A percentile compares a stretch with the other conserved stretches of the same genome.
phyloP scores from a whole-genome alignment of 2,113 vertebrate genomes.

The Clinocottus analis region DNA sequence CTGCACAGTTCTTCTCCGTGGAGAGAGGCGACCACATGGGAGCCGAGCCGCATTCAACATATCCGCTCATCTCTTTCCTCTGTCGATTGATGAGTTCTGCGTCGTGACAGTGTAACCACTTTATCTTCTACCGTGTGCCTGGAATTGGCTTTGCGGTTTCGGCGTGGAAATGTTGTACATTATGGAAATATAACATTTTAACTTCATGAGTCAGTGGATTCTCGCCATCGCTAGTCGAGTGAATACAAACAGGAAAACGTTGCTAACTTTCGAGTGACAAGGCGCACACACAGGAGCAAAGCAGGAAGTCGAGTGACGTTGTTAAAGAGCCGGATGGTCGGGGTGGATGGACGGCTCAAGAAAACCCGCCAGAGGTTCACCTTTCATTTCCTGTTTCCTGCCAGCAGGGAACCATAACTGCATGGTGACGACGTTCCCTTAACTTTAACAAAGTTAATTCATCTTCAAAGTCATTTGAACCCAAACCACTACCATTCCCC shows the following conservation, averaged over 20 bases:
- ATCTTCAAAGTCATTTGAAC: neutral
- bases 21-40: neutral
- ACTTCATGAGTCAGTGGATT: neutral
- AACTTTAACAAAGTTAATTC: no score
- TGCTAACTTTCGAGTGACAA: no score
- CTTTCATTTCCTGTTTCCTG: neutral
- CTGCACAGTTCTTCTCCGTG: slow-evolving; percentile 36
- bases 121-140: neutral
- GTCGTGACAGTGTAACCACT: neutral
- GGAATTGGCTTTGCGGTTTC: neutral
- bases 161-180: neutral
- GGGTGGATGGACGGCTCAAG: no score
- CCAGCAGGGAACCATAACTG: no score
- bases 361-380: no score
- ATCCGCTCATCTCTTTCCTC: neutral
- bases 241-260: no score
- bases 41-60: slow-evolving; percentile 3
- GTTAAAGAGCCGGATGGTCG: no score
- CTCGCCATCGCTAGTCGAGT: neutral
- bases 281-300: no score
- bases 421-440: no score
- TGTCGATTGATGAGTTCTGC: no score
- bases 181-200: neutral
- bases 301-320: neutral
- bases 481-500: neutral